Evolutionary conservation across 2,797 vertebrate species (phyloP).

Genomic region (Manis javanica): DNA sequence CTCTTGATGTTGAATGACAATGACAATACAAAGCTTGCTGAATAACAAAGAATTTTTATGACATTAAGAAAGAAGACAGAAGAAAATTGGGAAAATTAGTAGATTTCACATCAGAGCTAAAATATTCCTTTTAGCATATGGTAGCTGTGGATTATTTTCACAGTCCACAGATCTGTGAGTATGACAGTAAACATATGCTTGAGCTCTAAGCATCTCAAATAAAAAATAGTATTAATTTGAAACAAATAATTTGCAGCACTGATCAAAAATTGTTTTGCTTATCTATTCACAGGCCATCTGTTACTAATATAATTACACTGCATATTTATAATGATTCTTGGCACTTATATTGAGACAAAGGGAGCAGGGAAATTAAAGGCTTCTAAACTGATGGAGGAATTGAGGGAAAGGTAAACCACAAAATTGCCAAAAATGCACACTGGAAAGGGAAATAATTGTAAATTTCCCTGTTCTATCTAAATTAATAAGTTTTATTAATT

Average conservation of each 20-base stretch:
- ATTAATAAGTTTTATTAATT: neutral
- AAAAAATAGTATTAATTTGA: slow-evolving; percentile 64
- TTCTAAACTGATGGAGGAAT: neutral
- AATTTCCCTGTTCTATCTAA: neutral
- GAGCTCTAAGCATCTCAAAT: slow-evolving; percentile 67
- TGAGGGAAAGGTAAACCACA: neutral
- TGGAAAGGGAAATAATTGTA: neutral
- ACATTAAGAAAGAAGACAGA: neutral
- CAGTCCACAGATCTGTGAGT: slow-evolving; percentile 64
- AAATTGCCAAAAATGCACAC: neutral
- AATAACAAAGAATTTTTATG: neutral
- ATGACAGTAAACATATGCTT: slow-evolving; percentile 66
- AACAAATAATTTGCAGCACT: slow-evolving; percentile 67
- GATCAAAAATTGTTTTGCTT: slow-evolving; percentile 61
- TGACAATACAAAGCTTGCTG: neutral
- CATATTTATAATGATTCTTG: slow-evolving; percentile 40
- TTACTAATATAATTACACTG: slow-evolving; percentile 47
- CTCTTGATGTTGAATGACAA: neutral
- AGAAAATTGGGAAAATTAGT: slow-evolving; percentile 7
- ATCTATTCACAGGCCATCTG: slow-evolving; percentile 41
- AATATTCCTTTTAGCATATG: slow-evolving; percentile 52
- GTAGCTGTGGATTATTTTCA: slow-evolving; percentile 64
- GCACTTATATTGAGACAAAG: neutral
- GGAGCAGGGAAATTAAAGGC: neutral
- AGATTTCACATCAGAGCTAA: slow-evolving; percentile 39